These are phyloP conservation scores for Mactra quadrangularis DNA, from an alignment of 1,140 invertebrate genomes.

Conservation along the genomic window DNA sequence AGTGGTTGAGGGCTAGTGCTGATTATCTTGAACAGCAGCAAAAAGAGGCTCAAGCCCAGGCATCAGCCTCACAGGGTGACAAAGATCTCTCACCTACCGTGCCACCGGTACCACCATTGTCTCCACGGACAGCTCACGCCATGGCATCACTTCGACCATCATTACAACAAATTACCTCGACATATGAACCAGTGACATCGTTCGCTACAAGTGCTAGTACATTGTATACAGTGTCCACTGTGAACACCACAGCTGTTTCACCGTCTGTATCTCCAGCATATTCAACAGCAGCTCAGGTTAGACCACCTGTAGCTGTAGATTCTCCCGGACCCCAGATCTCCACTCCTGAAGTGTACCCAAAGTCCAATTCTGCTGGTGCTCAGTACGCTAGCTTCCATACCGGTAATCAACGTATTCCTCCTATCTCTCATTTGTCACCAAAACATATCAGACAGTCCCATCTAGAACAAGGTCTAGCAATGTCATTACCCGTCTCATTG, in stretches of 20 bases:
- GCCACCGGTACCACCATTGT: conserved; percentile 22
- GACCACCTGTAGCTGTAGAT: conserved; percentile 20
- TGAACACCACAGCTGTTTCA: conserved; percentile 50
- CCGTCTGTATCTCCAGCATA: conserved; percentile 47
- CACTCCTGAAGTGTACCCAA: conserved; percentile 41
- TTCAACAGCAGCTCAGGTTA: conserved; percentile 17
- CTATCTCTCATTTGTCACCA: conserved; percentile 58
- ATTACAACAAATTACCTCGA: conserved; percentile 50
- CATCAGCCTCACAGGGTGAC: conserved; percentile 31
- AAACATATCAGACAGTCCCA: conserved; percentile 57
- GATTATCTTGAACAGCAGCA: conserved; percentile 58
- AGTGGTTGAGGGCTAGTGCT: conserved; percentile 54
- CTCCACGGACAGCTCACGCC: conserved; percentile 39
- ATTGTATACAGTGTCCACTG: conserved; percentile 49
- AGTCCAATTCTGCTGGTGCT: conserved; percentile 4
- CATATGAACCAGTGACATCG: conserved; percentile 47
- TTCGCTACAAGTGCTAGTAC: conserved; percentile 42
- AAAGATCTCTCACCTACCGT: conserved; percentile 46
- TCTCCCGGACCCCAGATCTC: conserved; percentile 23
- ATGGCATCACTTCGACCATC: conserved; percentile 45
- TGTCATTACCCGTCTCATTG: conserved; percentile 56
- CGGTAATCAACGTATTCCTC: conserved; percentile 42
- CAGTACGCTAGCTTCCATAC: conserved; percentile 33
- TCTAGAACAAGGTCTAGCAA: conserved; percentile 41
- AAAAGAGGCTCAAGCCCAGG: conserved; percentile 55